phyloP scores from a whole-genome alignment of 2,797 vertebrate genomes.

The Sardinella longiceps region DNA sequence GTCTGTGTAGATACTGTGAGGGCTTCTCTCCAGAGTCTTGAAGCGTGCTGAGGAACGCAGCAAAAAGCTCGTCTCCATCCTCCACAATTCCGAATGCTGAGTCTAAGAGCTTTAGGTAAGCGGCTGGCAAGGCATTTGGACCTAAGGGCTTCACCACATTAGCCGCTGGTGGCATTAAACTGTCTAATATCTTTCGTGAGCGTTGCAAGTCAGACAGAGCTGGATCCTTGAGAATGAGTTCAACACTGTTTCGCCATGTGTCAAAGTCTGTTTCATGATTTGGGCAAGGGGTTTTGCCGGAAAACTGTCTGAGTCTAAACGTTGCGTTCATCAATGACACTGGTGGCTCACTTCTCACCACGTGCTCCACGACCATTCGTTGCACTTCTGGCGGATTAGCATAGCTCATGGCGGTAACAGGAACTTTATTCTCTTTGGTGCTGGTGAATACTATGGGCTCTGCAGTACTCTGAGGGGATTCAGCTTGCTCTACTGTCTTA shows the following conservation, averaged over 20 bases:
- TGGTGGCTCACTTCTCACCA: slow-evolving; percentile 26
- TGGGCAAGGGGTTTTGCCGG: slow-evolving; percentile 8
- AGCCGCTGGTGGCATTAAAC: slow-evolving; percentile 30
- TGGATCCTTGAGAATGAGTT: no score
- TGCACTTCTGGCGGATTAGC: slow-evolving; percentile 32
- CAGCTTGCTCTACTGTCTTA: not conserved
- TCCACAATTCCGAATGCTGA: slow-evolving; percentile 11
- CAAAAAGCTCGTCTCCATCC: slow-evolving; percentile 43
- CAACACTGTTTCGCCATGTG: no score
- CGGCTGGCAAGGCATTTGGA: not conserved
- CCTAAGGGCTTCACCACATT: slow-evolving; percentile 34
- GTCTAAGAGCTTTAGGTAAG: slow-evolving; percentile 37
- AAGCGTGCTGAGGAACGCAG: slow-evolving; percentile 28
- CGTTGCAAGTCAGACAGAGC: slow-evolving; percentile 29
- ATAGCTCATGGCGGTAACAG: not conserved
- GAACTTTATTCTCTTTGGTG: not conserved
- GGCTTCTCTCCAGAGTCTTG: slow-evolving; percentile 33
- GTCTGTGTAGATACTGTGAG: slow-evolving; percentile 31
- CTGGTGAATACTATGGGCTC: not conserved
- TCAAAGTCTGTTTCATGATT: slow-evolving; percentile 31
- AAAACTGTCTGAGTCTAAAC: slow-evolving; percentile 30
- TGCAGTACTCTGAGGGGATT: not conserved
- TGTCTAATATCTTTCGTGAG: slow-evolving; percentile 30
- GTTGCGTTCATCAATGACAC: not conserved
- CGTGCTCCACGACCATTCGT: slow-evolving; percentile 28